phyloP scores from a whole-genome alignment of 1,140 invertebrate species.

The Drosophila nebulosa region DNA sequence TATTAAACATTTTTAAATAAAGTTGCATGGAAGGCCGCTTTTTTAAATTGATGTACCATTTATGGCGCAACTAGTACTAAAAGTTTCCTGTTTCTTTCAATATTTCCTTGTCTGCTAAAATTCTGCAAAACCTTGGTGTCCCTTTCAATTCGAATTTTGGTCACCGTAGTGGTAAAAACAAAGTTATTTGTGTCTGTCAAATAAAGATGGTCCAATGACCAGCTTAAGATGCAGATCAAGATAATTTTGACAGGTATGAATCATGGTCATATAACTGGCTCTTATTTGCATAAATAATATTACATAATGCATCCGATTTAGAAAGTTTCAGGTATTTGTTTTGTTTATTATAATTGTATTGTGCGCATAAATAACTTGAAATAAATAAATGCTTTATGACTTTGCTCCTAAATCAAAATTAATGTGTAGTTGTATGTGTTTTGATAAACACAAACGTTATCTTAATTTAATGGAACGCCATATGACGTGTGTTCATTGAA shows the following conservation, averaged over 20 bases:
- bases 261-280: not conserved
- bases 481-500: slow-evolving; percentile 14
- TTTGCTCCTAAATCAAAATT: not conserved
- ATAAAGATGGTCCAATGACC: not conserved
- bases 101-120: too few species aligned
- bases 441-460: not conserved
- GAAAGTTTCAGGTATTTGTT: not conserved
- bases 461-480: slow-evolving; percentile 33
- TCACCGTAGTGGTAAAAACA: too few species aligned
- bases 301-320: not conserved
- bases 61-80: too few species aligned
- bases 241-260: not conserved
- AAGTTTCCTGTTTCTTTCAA: too few species aligned
- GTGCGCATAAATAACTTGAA: not conserved
- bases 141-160: too few species aligned
- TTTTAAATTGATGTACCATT: too few species aligned
- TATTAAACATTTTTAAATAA: too few species aligned
- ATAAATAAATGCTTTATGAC: not conserved
- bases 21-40: too few species aligned
- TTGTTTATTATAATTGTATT: not conserved
- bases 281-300: not conserved
- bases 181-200: not conserved
- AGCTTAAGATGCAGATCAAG: not conserved
- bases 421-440: not conserved
- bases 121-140: too few species aligned